These are phyloP conservation scores for Onthophagus sagittarius DNA, from an alignment of 2,888 invertebrate species.

Conservation along the genomic window DNA sequence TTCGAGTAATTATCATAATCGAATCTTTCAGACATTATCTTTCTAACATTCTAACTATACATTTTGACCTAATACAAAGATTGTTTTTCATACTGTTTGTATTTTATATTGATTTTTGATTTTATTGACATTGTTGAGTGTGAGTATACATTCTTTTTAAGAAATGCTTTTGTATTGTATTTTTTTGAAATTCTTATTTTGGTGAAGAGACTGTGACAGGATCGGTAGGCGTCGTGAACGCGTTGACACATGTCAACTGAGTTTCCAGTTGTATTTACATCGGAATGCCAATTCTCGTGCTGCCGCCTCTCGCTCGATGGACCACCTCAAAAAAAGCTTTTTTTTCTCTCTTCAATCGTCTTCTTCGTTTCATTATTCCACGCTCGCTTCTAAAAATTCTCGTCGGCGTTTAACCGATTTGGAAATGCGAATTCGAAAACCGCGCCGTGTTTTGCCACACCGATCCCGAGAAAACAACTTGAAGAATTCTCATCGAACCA, in stretches of 20 bases:
- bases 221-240: neutral
- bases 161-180: no score
- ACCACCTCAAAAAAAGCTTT: neutral
- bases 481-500: neutral
- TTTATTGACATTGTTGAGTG: no score
- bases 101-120: no score
- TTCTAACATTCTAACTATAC: no score
- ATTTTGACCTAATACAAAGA: no score
- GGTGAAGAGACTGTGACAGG: neutral
- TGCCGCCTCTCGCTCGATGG: neutral
- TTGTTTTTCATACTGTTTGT: no score
- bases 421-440: neutral
- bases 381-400: neutral
- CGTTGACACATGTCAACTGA: conserved; percentile 22
- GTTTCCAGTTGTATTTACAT: conserved; percentile 23
- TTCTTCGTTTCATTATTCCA: no score
- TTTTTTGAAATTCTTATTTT: neutral
- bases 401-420: neutral
- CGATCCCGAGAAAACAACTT: neutral
- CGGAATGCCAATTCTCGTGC: conserved; percentile 20
- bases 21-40: no score
- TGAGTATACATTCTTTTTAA: no score
- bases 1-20: no score
- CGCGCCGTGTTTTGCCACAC: neutral
- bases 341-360: no score